Evolutionary conservation across 1,140 invertebrate genomes (phyloP).

Genomic region (Drosophila erecta): DNA sequence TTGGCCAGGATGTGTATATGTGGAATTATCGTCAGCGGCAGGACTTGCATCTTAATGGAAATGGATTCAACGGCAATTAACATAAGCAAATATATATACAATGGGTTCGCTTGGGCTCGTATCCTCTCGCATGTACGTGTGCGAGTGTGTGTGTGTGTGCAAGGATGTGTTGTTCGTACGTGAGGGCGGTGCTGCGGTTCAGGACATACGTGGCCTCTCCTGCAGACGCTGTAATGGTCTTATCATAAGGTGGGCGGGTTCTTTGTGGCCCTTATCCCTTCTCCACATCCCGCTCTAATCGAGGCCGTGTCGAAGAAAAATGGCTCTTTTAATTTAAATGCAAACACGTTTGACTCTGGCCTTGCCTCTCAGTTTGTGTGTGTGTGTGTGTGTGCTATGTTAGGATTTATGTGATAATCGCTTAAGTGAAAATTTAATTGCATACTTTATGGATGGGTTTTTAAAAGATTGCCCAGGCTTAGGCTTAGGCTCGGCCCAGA

Average conservation of each 20-base stretch:
- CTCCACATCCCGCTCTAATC: constrained; percentile 20
- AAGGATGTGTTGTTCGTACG: constrained; percentile 45
- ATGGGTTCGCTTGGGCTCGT: constrained; percentile 38
- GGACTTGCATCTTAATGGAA: constrained; percentile 84
- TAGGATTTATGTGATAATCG: constrained; percentile 84
- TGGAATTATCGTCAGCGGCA: constrained; percentile 80
- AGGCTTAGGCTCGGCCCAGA: constrained; percentile 42
- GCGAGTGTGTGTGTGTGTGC: constrained; percentile 10
- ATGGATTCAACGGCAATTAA: constrained; percentile 85
- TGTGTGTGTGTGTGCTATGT: constrained; percentile 24
- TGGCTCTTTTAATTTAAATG: constrained; percentile 85
- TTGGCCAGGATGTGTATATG: constrained; percentile 31
- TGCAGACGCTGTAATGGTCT: constrained; percentile 69
- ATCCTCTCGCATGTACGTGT: background rate
- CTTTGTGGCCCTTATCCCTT: constrained; percentile 53
- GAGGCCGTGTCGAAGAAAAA: constrained; percentile 75
- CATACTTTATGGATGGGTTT: constrained; percentile 84
- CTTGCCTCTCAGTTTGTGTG: background rate
- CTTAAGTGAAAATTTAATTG: constrained; percentile 85
- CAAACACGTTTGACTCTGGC: constrained; percentile 80
- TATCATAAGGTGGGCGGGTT: constrained; percentile 78
- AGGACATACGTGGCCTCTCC: constrained; percentile 62
- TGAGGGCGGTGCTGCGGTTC: constrained; percentile 74
- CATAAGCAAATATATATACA: constrained; percentile 84
- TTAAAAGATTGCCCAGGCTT: constrained; percentile 67